Base-by-base conservation (phyloP, 2,797 vertebrate genomes). In the Hylomyscus alleni region DNA sequence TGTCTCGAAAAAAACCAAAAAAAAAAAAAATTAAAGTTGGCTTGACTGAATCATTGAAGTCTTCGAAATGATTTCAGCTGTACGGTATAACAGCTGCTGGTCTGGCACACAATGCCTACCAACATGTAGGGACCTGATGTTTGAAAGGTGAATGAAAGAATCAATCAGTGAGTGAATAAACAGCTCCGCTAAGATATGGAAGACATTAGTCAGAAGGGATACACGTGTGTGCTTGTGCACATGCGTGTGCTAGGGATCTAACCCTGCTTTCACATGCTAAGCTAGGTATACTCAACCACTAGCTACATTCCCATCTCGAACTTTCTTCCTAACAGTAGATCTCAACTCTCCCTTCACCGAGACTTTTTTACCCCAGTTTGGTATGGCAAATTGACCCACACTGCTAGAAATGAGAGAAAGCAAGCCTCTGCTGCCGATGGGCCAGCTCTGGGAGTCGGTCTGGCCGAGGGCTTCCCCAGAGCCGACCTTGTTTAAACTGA, bases 371-470 rank as follows among this genome's bases (percentile, higher is more conserved):
- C 54, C 29, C 17, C 22, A 2, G n/a, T 58, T 58, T 47, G 40
- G 9, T 5, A 44, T 37, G 15, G 50, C 69, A 37, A 69, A n/a
- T 77, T 11, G 26, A 40, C 11, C 20, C 44, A 5, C 52, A 34
- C 82, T 54, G 67, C 54, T 29, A 50, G 76, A 85, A 92, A 54
- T 91, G 96, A 93, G 96, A 97, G 84, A 86, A 40, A 97, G 89
- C 92, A 67, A 58, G 90, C 81, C 95, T 95, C 96, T 97, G 80
- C 88, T 90, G 93, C 85, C 34, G 31, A 52, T 96, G 95, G 94
- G 73, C 90, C 95, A 94, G 97, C 93, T 87, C 54, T 81, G 60
- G 82, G 78, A 97, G 97, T 95, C 98, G 97, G 85, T 84, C 96
- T 95, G 2, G 85, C 96, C 0, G 9, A 97, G 93, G 72, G 75